Evolutionary conservation across 1,140 invertebrate genomes (phyloP), one percentile per base, ranked within the genome.

Genomic region (Apolygus lucorum): DNA sequence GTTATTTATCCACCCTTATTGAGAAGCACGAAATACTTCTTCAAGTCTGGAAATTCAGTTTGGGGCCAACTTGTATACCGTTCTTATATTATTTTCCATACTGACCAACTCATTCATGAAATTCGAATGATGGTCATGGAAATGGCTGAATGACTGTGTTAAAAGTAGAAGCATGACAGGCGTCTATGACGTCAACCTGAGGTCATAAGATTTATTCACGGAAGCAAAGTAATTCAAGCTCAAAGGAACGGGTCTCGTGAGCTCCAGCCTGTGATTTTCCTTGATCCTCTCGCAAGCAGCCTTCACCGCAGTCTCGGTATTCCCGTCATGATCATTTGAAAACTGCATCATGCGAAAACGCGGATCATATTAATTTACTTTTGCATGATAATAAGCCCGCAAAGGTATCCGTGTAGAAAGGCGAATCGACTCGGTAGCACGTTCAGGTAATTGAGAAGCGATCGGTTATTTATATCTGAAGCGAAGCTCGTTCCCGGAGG

Each of bases 361-460:
- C n/a, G 34, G 34, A 42, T 42, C 4, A 42, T 42, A 42, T 42
- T 42, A 42, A 42, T 42, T 42, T 42, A 42, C 34, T 42, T 8
- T 42, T 42, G 34, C 34, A 42, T 42, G 34, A 17, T 42, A 42
- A 42, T 42, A 42, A 42, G 34, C 17, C 17, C n/a, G n/a, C n/a
- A n/a, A n/a, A 49, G 22, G 54, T 8, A 11, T 24, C 54, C 22
- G 54, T 17, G 22, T 59, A 59, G 54, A 59, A 59, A 59, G 54
- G 54, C 54, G 4, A 42, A 42, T 59, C 54, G 54, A 13, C 54
- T 8, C 54, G 54, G 54, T 59, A 59, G 54, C 54, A 59, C 54
- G 54, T 59, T 59, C 22, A 59, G 54, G 54, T 59, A 59, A 59
- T 59, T 59, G 54, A 59, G 54, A 59, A 24, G 22, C 54, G 54